Percentiles rank a stretch among this genome's conserved stretches.
phyloP scores from a whole-genome alignment of 2,113 vertebrate genomes.

The Gavia stellata region DNA sequence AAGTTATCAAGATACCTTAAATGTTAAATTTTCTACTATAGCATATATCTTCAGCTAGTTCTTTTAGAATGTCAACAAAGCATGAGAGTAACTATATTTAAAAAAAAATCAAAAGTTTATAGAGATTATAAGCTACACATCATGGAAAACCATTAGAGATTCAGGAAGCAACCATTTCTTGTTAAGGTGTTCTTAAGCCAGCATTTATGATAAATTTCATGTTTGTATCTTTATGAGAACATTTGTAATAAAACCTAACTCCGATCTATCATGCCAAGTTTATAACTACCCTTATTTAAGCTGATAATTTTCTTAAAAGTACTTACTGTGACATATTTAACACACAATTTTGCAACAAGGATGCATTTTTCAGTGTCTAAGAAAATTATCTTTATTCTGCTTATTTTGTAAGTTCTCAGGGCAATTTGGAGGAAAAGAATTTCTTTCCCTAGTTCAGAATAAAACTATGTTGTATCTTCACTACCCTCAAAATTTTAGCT shows the following conservation, averaged over 20 bases:
- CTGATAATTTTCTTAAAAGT: neutral
- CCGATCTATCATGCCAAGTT: neutral
- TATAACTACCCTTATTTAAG: neutral
- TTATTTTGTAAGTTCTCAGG: neutral
- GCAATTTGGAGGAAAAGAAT: neutral
- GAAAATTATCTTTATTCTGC: neutral
- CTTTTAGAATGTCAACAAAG: neutral
- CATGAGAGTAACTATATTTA: neutral
- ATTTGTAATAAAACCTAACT: neutral
- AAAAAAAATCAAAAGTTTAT: neutral
- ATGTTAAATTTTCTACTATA: neutral
- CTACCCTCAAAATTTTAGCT: neutral
- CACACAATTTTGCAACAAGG: neutral
- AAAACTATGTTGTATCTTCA: neutral
- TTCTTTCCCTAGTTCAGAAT: neutral
- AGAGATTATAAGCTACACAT: neutral
- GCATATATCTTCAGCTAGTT: neutral
- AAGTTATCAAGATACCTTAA: neutral
- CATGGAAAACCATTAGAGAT: neutral
- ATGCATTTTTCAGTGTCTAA: neutral
- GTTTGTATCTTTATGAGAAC: neutral
- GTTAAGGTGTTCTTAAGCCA: neutral
- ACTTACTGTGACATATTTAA: neutral
- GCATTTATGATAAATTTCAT: neutral
- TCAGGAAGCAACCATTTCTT: neutral